Evolutionary conservation across 53 echinoderm and acorn worm genomes (phyloP).

Genomic region (Apostichopus leukothele): DNA sequence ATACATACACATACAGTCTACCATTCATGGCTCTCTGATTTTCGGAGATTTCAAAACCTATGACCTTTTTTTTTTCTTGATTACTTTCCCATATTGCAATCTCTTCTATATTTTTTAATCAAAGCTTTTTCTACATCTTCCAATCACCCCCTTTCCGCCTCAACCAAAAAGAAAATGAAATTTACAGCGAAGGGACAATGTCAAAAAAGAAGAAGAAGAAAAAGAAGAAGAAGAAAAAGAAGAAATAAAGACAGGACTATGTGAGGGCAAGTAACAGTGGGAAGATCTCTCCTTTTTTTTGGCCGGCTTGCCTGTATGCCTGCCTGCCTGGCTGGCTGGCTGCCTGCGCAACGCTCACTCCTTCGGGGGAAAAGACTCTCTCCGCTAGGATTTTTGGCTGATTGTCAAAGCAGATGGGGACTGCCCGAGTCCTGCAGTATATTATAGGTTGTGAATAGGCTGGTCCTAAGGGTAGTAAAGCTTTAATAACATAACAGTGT

Average conservation of each 20-base stretch:
- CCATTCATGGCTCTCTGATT: neutral
- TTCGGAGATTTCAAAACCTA: neutral
- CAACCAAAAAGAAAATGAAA: conserved; percentile 37
- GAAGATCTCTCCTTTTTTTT: conserved; percentile 4
- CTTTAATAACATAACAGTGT: conserved; percentile 39
- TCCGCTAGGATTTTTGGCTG: conserved; percentile 15
- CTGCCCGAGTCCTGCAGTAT: neutral
- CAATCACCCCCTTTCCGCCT: neutral
- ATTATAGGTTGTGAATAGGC: conserved; percentile 1
- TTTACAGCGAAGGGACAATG: conserved; percentile 9
- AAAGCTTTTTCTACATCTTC: conserved; percentile 8
- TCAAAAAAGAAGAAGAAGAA: neutral
- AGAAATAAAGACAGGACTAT: neutral
- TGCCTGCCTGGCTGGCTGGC: neutral
- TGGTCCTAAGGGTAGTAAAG: conserved; percentile 31
- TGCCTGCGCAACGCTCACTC: conserved; percentile 9
- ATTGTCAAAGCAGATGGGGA: conserved; percentile 29
- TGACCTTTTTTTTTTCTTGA: neutral
- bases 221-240: too few relatives aligned
- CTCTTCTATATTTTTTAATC: conserved; percentile 26
- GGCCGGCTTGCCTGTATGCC: neutral
- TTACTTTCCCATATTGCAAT: conserved; percentile 37
- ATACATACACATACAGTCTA: too few relatives aligned
- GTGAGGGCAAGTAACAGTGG: neutral
- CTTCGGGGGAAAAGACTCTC: neutral